phyloP scores from a whole-genome alignment of 37 sponge, comb jelly and placozoan species.

The Petrosia ficiformis region DNA sequence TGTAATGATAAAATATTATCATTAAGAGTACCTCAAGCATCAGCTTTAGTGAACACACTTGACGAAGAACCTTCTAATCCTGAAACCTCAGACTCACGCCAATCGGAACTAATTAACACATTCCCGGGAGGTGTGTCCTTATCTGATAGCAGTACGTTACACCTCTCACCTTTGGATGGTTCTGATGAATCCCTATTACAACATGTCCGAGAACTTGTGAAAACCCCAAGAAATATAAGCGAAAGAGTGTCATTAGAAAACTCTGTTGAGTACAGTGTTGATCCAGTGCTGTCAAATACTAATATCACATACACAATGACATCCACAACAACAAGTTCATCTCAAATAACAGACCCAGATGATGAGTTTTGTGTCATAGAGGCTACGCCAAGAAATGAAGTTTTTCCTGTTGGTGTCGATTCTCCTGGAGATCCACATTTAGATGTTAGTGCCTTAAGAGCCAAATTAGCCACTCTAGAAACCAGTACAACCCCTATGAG shows the following conservation, averaged over 20 bases:
- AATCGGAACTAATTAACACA: neutral
- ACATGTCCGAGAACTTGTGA: neutral
- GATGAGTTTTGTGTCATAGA: conserved; percentile 14
- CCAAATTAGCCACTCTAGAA: conserved; percentile 54
- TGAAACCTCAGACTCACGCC: neutral
- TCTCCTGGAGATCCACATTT: conserved; percentile 15
- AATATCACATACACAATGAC: neutral
- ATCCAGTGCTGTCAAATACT: neutral
- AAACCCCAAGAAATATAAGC: neutral
- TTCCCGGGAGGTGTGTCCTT: conserved; percentile 3
- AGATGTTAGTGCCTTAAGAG: conserved; percentile 46
- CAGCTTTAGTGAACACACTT: conserved; percentile 44
- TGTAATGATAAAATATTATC: conserved; percentile 32
- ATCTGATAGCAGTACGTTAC: neutral
- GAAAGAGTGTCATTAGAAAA: neutral
- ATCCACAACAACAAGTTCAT: neutral
- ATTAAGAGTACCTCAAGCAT: conserved; percentile 35
- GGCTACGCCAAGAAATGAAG: neutral
- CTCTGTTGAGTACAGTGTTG: conserved; percentile 1
- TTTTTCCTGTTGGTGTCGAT: conserved; percentile 58
- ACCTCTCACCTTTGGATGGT: neutral
- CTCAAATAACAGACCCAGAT: neutral
- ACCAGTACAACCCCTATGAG: neutral
- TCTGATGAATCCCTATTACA: neutral
- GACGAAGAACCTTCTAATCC: conserved; percentile 8